These are phyloP conservation scores for Listronotus bonariensis DNA, from an alignment of 1,140 invertebrate species.

Conservation along the genomic window DNA sequence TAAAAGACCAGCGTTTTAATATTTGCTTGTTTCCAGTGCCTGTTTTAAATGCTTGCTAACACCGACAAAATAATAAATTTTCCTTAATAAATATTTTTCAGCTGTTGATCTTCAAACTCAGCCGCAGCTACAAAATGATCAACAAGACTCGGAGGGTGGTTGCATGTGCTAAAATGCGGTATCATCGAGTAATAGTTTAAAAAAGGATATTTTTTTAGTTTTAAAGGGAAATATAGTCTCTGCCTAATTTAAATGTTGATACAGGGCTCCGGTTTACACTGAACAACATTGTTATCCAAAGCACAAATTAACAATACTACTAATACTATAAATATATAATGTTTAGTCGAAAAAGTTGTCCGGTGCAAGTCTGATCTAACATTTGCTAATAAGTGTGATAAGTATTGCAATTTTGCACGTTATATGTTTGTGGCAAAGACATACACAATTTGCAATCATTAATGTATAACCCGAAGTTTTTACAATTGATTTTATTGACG, in stretches of 20 bases:
- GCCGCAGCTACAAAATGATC: constrained; percentile 71
- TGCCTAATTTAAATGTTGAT: constrained; percentile 44
- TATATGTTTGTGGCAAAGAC: constrained; percentile 38
- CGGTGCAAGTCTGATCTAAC: constrained; percentile 8
- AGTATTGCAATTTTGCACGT: constrained; percentile 30
- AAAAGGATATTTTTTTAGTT: constrained; percentile 23
- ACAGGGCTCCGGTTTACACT: constrained; percentile 8
- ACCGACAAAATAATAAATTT: constrained; percentile 30
- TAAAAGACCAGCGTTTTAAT: not conserved
- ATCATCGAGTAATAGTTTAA: constrained; percentile 39
- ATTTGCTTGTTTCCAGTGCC: constrained; percentile 1
- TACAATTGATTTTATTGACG: too few relatives aligned
- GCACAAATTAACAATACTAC: not conserved
- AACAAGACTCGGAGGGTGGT: constrained; percentile 76
- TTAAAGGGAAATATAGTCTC: constrained; percentile 41
- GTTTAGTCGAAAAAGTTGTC: constrained; percentile 1
- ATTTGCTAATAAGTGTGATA: constrained; percentile 39
- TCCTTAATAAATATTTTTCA: constrained; percentile 58
- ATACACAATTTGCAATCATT: constrained; percentile 25
- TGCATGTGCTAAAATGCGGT: constrained; percentile 70
- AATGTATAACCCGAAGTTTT: too few relatives aligned
- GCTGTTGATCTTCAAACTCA: constrained; percentile 80
- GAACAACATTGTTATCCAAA: constrained; percentile 2
- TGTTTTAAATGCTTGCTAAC: constrained; percentile 3
- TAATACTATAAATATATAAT: not conserved